Evolutionary conservation across 2,113 vertebrate species (phyloP).

Genomic region (Nesogale talazaci): DNA sequence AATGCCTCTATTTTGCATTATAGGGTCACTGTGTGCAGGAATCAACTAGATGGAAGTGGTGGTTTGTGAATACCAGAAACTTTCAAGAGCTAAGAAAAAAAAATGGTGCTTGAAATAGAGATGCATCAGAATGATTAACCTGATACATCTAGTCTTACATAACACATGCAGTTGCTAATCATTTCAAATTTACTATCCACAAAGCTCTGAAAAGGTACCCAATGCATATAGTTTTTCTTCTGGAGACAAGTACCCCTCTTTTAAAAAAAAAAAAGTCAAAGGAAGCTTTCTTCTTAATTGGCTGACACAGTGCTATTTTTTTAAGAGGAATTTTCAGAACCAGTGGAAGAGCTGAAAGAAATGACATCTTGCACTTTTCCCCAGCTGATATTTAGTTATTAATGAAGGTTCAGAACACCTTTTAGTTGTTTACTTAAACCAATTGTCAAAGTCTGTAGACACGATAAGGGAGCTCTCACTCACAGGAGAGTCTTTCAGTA

Average conservation of each 20-base stretch:
- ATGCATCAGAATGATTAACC: conserved; percentile 13
- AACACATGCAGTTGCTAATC: neutral
- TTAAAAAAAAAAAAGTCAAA: neutral
- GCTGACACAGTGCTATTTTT: conserved; percentile 5
- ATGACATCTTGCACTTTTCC: neutral
- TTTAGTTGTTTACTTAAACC: conserved; percentile 40
- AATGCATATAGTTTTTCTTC: neutral
- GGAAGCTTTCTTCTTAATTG: conserved; percentile 52
- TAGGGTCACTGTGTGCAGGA: neutral
- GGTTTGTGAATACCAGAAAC: neutral
- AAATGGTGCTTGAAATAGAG: neutral
- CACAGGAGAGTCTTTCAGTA: neutral
- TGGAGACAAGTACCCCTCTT: neutral
- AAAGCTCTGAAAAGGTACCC: neutral
- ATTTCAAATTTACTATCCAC: conserved; percentile 31
- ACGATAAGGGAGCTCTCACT: neutral
- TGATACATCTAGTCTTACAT: conserved; percentile 10
- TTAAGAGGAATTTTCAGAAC: conserved; percentile 44
- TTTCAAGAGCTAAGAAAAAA: conserved; percentile 10
- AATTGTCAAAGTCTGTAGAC: neutral
- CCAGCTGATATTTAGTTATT: conserved; percentile 38
- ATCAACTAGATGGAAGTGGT: neutral
- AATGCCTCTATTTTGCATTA: no score
- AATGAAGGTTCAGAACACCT: conserved; percentile 34
- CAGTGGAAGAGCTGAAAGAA: neutral